phyloP scores from a whole-genome alignment of 2,797 vertebrate species.

The Corythornis leucogaster region DNA sequence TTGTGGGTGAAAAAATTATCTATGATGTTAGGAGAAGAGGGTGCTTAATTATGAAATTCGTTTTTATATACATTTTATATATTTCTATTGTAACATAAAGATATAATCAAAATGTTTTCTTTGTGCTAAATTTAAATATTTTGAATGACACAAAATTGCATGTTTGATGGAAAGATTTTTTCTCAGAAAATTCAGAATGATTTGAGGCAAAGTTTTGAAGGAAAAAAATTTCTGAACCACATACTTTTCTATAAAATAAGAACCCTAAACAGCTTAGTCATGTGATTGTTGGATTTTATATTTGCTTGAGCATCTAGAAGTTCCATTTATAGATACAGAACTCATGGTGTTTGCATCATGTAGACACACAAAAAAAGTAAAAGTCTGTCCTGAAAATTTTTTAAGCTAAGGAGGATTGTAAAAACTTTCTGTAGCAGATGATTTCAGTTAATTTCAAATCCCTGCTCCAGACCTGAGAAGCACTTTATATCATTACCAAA shows the following conservation, averaged over 20 bases:
- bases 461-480: not conserved
- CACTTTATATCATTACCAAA: not conserved
- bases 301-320: not conserved
- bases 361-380: not conserved
- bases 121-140: not conserved
- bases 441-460: not conserved
- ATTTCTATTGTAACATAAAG: not conserved
- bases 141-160: not conserved
- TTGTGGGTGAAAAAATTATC: not conserved
- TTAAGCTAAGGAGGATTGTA: not conserved
- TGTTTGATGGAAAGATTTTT: not conserved
- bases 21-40: not conserved
- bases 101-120: not conserved
- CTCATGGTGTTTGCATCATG: fast-evolving
- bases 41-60: not conserved
- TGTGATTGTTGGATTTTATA: not conserved
- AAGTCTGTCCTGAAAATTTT: not conserved
- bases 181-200: not conserved
- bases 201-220: not conserved
- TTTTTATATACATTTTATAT: not conserved
- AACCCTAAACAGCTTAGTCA: not conserved
- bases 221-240: not conserved
- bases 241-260: not conserved
- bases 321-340: not conserved
- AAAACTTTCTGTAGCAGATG: not conserved